These are phyloP conservation scores for Gibbula magus DNA, from an alignment of 2,888 invertebrate species.

Conservation along the genomic window DNA sequence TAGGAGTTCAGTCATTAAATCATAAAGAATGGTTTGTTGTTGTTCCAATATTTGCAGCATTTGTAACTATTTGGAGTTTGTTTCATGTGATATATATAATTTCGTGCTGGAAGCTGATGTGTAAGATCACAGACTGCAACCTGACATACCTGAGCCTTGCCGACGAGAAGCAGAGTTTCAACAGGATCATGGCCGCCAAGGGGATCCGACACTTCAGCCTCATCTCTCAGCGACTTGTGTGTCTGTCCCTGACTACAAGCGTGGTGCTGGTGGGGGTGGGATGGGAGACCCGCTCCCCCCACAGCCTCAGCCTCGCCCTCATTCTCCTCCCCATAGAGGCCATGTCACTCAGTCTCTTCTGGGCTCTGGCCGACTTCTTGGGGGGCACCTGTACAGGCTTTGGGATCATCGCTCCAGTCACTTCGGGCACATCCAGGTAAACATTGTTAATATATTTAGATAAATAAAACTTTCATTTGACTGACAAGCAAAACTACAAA, in stretches of 20 bases:
- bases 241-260: constrained; percentile 64
- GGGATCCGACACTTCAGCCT: constrained; percentile 74
- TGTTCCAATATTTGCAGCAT: constrained; percentile 70
- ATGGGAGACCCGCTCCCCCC: constrained; percentile 70
- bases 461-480: neutral
- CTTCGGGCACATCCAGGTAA: constrained; percentile 44
- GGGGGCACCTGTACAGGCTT: constrained; percentile 75
- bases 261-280: constrained; percentile 65
- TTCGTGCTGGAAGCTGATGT: constrained; percentile 70
- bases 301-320: constrained; percentile 64
- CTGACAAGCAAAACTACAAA: neutral
- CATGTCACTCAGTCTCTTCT: constrained; percentile 67
- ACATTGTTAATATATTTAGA: neutral
- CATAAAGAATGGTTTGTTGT: constrained; percentile 76
- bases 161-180: constrained; percentile 61
- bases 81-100: constrained; percentile 69
- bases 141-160: constrained; percentile 50
- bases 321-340: constrained; percentile 70
- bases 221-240: constrained; percentile 69
- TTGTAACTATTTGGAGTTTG: constrained; percentile 68
- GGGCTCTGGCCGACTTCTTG: constrained; percentile 69
- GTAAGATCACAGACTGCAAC: constrained; percentile 70
- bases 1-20: constrained; percentile 61
- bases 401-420: constrained; percentile 73
- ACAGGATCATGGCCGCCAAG: constrained; percentile 70